Conservation (phyloP, 2,113 vertebrate genomes). For the Ictalurus furcatus region DNA sequence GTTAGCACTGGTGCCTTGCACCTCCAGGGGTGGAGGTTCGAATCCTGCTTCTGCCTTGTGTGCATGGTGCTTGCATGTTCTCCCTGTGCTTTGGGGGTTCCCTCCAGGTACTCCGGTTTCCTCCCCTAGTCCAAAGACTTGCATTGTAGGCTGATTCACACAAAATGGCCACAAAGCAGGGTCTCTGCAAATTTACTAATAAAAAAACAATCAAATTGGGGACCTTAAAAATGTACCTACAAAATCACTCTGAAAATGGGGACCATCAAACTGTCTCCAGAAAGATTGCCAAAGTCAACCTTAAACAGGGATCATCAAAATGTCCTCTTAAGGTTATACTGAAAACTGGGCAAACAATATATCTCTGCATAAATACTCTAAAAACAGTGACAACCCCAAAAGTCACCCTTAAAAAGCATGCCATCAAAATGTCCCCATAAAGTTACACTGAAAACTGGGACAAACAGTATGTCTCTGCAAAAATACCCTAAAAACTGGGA, state of each 20-base stretch:
- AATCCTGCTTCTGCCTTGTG: too few species aligned
- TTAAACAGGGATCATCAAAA: background rate
- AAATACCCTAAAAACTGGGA: background rate
- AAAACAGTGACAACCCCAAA: background rate
- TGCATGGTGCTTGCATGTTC: too few species aligned
- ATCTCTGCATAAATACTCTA: too few species aligned
- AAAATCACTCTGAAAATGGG: background rate
- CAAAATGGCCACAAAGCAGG: background rate
- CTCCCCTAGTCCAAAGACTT: too few species aligned
- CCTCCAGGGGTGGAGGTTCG: too few species aligned
- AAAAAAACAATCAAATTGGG: background rate
- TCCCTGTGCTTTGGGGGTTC: too few species aligned
- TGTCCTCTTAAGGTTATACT: background rate
- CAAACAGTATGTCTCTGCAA: too few species aligned
- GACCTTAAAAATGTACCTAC: background rate
- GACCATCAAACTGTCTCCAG: background rate
- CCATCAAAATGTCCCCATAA: background rate
- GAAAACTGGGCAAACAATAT: too few species aligned
- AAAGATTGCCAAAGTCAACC: background rate
- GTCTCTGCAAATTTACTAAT: background rate
- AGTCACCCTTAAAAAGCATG: background rate
- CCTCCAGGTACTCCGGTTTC: too few species aligned
- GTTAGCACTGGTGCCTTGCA: too few species aligned
- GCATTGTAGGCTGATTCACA: too few species aligned
- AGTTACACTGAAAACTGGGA: background rate